Conservation (phyloP, 2,113 vertebrate species). For the Phylloscopus trochiloides region DNA sequence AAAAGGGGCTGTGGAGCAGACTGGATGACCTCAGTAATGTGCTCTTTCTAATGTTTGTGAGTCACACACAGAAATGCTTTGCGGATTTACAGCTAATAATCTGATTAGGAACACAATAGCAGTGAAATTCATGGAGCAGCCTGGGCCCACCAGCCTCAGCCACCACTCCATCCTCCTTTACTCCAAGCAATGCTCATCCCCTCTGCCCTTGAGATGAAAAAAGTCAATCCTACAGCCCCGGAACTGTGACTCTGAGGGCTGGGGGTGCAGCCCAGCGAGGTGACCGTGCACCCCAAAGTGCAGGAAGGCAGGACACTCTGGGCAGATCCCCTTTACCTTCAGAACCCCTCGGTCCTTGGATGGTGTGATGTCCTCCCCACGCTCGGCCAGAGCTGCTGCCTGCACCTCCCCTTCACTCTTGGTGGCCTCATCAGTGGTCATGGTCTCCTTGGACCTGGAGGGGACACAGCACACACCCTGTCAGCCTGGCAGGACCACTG, state of each 20-base stretch:
- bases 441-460: constrained; percentile 62
- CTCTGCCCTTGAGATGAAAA: not conserved
- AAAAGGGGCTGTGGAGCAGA: not conserved
- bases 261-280: fast-evolving
- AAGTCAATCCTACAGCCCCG: not conserved
- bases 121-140: not conserved
- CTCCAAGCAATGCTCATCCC: not conserved
- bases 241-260: not conserved
- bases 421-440: constrained; percentile 88
- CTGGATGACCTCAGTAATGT: constrained; percentile 16
- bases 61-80: constrained; percentile 20
- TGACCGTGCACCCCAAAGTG: fast-evolving
- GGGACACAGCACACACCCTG: not conserved
- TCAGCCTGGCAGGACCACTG: not conserved
- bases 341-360: constrained; percentile 86
- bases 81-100: constrained; percentile 39
- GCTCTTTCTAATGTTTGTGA: constrained; percentile 33
- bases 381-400: constrained; percentile 70
- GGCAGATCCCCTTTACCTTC: constrained; percentile 78
- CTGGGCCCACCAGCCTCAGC: not conserved
- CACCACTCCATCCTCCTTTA: not conserved
- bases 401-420: constrained; percentile 76
- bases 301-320: not conserved
- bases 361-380: constrained; percentile 84
- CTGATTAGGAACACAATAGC: constrained; percentile 24